Base-by-base conservation (phyloP, 2,888 invertebrate species). In the Melanotus villosus region DNA sequence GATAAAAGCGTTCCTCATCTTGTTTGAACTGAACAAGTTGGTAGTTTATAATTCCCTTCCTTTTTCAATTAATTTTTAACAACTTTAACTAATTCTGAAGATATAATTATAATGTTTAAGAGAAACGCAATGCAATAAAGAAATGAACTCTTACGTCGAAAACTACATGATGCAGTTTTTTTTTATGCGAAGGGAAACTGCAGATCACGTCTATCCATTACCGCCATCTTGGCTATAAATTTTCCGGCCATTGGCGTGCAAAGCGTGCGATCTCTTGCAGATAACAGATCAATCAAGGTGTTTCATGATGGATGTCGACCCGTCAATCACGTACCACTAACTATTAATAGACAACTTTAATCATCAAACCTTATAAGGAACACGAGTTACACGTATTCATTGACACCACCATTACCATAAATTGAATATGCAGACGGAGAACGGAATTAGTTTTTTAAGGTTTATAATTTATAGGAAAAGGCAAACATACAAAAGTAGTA, bases 201-300 rank as follows among this genome's bases (percentile, higher is more conserved):
- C 38, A 50, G 50, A 50, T 50, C 50, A 50, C 50, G 50, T 30
- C 30, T 50, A 36, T 19, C 60, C 52, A 63, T 63, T 54, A 63
- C 26, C 43, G 43, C 41, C 54, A 50, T 54, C 50, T 54, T 54
- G 50, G 18, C 54, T 43, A 43, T 54, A 63, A 63, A 50, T 63
- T 63, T 54, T 54, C 54, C 23, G 38, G 16, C 41, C 38, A 36
- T 30, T 60, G 32, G 47, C 30, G 45, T 47, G 47, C 47, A 41
- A 63, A 63, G 14, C 54, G 63, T 54, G 63, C 21, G 62, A 62
- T 62, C 47, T 54, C 32, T 26, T 12, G 19, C 16, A 16, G 56
- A 56, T 56, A 56, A 56, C 56, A 36, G 21, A 36, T 21, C 18
- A 36, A 56, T 56, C 34, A 36, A 56, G 30, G 12, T 36, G 38